Evolutionary conservation across 2,113 vertebrate species (phyloP), one percentile per base, ranked within the genome.

Genomic region (western clawed frog (Xenopus tropicalis)): DNA sequence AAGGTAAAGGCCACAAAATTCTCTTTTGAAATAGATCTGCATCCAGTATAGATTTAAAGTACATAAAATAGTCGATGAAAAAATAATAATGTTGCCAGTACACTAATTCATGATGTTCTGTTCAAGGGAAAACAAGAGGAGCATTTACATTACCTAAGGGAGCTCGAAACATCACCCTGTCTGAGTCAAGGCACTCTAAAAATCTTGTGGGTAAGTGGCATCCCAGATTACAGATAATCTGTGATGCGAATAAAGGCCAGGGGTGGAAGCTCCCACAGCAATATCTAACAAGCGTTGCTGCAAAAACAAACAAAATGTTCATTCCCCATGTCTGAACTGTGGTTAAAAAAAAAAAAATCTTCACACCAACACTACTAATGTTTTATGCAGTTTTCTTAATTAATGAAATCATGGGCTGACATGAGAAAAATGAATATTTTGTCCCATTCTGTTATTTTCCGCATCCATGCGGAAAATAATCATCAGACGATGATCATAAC

Each of bases 111-210:
- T 81, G 69, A 48, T 56, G 66, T 91, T 94, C 72, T 83, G 62
- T 92, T 90, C 75, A 97, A 99, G 94, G 95, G 93, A 94, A 93
- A 85, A 91, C 83, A 3, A 93, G 93, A 91, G 91, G 91, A 86
- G 91, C 88, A 3, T 93, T 98, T 81, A 90, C 84, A 44, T 85
- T 98, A 84, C 93, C 95, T 79, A 95, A 89, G 91, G 93, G 93
- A 94, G 93, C 93, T 79, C 91, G 88, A 79, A 93, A 91, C 87
- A 82, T 96, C 83, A 93, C 89, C 87, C 87, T 98, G 80, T 87
- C 79, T 89, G 92, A 95, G 89, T 92, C 86, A 0, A 94, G 92
- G 78, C 89, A 93, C 61, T 89, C 86, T 89, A 93, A 90, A 91
- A 94, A 91, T 83, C 82, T 87, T 0, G 78, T 97, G 82, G 93